Evolutionary conservation across 2,797 vertebrate genomes (phyloP), one percentile per base, ranked within the genome.

Genomic region (Muscicapa striata): DNA sequence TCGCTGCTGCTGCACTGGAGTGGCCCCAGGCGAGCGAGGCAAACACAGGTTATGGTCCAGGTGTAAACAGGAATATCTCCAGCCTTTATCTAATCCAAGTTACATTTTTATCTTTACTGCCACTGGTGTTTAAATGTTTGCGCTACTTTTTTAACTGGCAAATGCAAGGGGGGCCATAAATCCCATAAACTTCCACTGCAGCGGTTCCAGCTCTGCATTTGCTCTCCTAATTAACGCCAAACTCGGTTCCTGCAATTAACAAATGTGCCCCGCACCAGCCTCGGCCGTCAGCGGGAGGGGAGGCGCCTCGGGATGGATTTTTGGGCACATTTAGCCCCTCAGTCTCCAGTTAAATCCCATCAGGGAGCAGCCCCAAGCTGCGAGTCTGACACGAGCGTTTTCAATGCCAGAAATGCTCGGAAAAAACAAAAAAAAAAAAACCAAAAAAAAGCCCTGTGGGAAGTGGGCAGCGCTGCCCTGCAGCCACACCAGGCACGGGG

Each of bases 71-170:
- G 30, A 10, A 0, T 92, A 84, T 89, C 92, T 95, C 36, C 79
- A 23, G 49, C 43, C 85, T 80, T 93, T 96, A 96, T 96, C 95
- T 95, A 94, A 97, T 94, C 93, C 5, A 45, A 67, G 94, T 84
- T 75, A 81, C 94, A 83, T 86, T 94, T 96, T 96, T 96, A 96
- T 96, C 96, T 96, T 96, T 96, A 96, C 95, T 91, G 95, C 94
- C 88, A 17, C 90, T 94, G 85, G 74, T 94, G 91, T 96, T 95
- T 88, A 94, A 95, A 95, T 96, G 94, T 96, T 96, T 96, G 96
- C 49, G 9, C 93, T 90, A 5, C 69, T 66, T 94, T 91, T 92
- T 94, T 88, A 91, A 95, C 91, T 90, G 89, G 93, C 74, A 27
- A 79, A 86, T 82, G 93, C 27, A 63, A 95, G 79, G 43, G 43